Conservation (phyloP, 1,140 invertebrate species). For the Tetramorium parvispinum region DNA sequence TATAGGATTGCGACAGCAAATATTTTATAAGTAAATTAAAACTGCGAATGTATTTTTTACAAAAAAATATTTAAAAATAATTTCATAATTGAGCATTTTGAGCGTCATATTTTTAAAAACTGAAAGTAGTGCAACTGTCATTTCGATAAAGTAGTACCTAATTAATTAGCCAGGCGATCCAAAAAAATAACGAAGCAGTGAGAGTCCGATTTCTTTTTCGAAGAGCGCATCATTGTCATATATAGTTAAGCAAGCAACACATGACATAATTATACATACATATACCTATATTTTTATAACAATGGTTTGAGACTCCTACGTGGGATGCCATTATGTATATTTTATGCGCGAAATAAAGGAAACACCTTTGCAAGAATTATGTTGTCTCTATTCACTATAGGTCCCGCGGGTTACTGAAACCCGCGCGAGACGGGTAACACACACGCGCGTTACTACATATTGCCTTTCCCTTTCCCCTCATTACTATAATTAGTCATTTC, state of each 20-base stretch:
- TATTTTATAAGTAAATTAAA: slow-evolving; percentile 23
- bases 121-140: neutral
- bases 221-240: slow-evolving; percentile 57
- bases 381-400: slow-evolving; percentile 61
- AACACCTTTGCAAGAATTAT: slow-evolving; percentile 78
- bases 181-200: slow-evolving; percentile 36
- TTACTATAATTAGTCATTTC: slow-evolving; percentile 75
- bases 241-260: slow-evolving; percentile 75
- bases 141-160: slow-evolving; percentile 10
- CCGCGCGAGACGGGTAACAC: neutral
- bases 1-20: slow-evolving; percentile 9
- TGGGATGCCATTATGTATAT: slow-evolving; percentile 85
- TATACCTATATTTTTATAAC: slow-evolving; percentile 78
- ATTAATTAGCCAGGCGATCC: neutral
- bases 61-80: neutral
- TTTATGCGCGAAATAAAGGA: slow-evolving; percentile 83
- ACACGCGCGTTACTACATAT: slow-evolving; percentile 61
- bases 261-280: slow-evolving; percentile 75
- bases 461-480: slow-evolving; percentile 74
- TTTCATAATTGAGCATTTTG: neutral
- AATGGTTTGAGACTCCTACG: slow-evolving; percentile 81
- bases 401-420: slow-evolving; percentile 48
- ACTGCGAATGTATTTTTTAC: neutral
- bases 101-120: neutral
- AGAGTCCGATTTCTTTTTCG: slow-evolving; percentile 57